These are phyloP conservation scores for Stegodyphus mimosarum DNA, from an alignment of 1,140 invertebrate species.

Conservation along the genomic window DNA sequence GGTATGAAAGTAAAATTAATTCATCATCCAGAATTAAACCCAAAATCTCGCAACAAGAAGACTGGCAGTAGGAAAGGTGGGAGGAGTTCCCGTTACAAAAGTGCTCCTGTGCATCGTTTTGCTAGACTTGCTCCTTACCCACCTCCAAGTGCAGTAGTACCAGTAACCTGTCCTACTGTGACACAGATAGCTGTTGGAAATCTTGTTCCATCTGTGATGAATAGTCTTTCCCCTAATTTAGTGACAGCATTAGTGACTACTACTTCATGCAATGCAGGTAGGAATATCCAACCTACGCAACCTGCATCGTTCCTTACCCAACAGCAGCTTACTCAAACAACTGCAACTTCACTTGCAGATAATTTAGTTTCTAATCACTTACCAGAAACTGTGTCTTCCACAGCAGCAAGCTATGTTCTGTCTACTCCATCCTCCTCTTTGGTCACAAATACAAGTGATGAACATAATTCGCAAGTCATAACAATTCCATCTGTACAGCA, in stretches of 20 bases:
- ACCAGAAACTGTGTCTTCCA: background rate
- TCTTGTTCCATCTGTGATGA: constrained; percentile 43
- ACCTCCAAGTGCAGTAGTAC: background rate
- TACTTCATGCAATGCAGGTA: constrained; percentile 10
- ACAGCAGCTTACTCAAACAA: background rate
- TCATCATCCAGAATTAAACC: background rate
- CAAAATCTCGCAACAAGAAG: background rate
- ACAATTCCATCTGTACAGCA: background rate
- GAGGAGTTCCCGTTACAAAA: constrained; percentile 11
- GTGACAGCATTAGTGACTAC: constrained; percentile 35
- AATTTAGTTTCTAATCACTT: too few species aligned
- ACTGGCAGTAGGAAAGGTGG: background rate
- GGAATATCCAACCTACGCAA: background rate
- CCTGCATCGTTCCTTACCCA: background rate
- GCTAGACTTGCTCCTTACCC: constrained; percentile 45
- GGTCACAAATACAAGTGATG: too few species aligned
- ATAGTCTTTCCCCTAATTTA: constrained; percentile 18
- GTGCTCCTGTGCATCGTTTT: constrained; percentile 10
- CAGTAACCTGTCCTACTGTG: background rate
- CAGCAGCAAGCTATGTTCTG: too few species aligned
- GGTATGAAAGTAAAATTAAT: constrained; percentile 34
- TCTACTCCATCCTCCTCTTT: too few species aligned
- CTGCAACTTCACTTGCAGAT: too few species aligned
- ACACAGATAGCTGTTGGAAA: constrained; percentile 21
- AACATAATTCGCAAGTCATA: background rate